These are phyloP conservation scores for Galago senegalensis DNA, from an alignment of 2,797 vertebrate genomes.

Conservation along the genomic window DNA sequence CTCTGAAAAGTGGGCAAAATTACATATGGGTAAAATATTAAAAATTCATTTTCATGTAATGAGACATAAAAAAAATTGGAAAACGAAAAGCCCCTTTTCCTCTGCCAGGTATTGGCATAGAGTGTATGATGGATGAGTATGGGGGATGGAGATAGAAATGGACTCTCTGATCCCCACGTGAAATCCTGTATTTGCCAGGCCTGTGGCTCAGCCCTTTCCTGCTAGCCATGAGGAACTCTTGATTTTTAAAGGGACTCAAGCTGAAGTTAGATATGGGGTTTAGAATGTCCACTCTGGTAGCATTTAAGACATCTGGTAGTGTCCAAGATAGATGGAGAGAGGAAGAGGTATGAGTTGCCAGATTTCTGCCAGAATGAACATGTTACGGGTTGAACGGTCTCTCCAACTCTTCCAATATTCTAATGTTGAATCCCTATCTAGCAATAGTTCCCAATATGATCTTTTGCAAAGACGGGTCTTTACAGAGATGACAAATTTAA, in stretches of 20 bases:
- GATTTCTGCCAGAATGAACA: not conserved
- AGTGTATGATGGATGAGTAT: not conserved
- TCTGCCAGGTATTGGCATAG: not conserved
- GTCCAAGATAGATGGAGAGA: not conserved
- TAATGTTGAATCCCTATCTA: not conserved
- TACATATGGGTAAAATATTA: not conserved
- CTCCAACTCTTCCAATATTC: not conserved
- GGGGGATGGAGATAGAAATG: not conserved
- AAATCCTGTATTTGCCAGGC: not conserved
- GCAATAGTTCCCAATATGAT: not conserved
- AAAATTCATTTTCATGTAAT: not conserved
- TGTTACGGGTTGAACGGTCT: not conserved
- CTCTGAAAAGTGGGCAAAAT: not conserved
- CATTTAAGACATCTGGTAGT: not conserved
- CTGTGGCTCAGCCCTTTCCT: not conserved
- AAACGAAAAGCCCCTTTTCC: not conserved
- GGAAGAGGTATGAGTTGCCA: too few relatives aligned
- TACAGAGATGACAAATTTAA: not conserved
- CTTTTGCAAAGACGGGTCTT: not conserved
- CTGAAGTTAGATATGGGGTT: not conserved
- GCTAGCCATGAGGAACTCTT: not conserved
- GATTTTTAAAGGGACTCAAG: not conserved
- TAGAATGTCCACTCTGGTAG: not conserved
- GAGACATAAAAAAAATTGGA: not conserved
- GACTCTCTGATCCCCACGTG: not conserved